Conservation (phyloP, 2,797 vertebrate species). For the Malurus splendens region DNA sequence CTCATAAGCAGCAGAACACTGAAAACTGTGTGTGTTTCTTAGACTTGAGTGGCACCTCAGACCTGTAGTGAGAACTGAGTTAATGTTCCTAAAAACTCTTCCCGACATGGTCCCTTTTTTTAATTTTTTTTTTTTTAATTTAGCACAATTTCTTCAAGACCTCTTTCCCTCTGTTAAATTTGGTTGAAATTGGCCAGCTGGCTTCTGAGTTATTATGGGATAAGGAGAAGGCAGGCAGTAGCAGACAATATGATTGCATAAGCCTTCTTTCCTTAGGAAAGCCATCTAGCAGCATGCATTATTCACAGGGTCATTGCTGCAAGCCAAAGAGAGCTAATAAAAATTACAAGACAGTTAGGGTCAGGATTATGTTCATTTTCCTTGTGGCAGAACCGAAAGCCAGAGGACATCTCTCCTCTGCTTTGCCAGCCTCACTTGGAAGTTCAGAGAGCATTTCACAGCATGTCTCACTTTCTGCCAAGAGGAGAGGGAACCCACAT, state of each 20-base stretch:
- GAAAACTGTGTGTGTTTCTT: background rate
- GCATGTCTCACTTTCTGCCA: background rate
- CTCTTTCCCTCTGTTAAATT: background rate
- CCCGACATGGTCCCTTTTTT: fast-evolving
- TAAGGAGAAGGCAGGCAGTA: background rate
- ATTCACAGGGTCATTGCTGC: slow-evolving; percentile 31
- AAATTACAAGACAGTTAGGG: slow-evolving; percentile 18
- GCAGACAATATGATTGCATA: slow-evolving; percentile 13
- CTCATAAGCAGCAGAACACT: slow-evolving; percentile 1
- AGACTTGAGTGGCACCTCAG: background rate
- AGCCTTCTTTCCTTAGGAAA: slow-evolving; percentile 43
- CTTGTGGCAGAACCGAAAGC: background rate
- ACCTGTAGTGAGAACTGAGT: background rate
- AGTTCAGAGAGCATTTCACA: background rate
- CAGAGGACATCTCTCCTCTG: background rate
- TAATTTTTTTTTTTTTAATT: background rate
- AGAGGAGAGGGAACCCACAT: background rate
- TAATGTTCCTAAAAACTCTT: background rate
- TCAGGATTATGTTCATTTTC: slow-evolving; percentile 13
- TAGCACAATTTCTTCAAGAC: background rate
- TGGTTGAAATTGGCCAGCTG: background rate
- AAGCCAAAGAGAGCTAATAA: slow-evolving; percentile 39
- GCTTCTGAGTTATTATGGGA: background rate
- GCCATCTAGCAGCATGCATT: slow-evolving; percentile 42
- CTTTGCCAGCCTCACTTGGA: background rate